phyloP scores from a whole-genome alignment of 2,797 vertebrate species.

The Siniperca undulata region DNA sequence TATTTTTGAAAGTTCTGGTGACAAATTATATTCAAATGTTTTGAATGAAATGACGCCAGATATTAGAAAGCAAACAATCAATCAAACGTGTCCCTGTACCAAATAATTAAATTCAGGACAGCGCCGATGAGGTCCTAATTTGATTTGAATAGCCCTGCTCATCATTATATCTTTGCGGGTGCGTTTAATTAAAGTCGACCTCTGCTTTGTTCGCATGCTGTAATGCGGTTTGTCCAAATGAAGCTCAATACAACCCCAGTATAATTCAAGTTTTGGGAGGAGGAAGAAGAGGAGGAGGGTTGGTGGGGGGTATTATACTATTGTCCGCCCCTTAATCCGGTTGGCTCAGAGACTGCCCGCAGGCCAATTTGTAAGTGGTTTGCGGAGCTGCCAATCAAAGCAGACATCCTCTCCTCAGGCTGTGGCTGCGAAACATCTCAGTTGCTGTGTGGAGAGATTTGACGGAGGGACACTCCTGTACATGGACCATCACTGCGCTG shows the following conservation, averaged over 20 bases:
- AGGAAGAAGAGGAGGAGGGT: background rate
- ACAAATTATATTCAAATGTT: background rate
- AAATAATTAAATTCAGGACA: conserved; percentile 30
- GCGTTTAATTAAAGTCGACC: conserved; percentile 58
- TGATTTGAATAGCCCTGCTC: conserved; percentile 14
- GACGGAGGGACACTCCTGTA: conserved; percentile 82
- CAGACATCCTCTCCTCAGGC: conserved; percentile 83
- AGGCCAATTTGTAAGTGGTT: conserved; percentile 83
- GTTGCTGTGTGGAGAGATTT: conserved; percentile 88
- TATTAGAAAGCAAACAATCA: background rate
- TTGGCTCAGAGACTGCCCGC: conserved; percentile 82
- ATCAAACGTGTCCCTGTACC: background rate
- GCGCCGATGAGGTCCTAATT: background rate
- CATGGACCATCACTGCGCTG: conserved; percentile 82
- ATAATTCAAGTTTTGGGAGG: conserved; percentile 74
- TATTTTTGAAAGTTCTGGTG: background rate
- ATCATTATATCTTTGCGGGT: conserved; percentile 20
- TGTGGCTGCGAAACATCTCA: conserved; percentile 82
- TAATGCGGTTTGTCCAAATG: conserved; percentile 58
- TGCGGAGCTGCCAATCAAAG: conserved; percentile 84
- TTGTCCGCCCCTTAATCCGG: conserved; percentile 82
- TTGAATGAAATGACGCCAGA: background rate
- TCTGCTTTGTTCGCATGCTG: conserved; percentile 50
- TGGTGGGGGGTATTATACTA: conserved; percentile 65
- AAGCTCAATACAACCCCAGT: conserved; percentile 40